Conservation (phyloP, 2,797 vertebrate species). For the Pempheris klunzingeri region DNA sequence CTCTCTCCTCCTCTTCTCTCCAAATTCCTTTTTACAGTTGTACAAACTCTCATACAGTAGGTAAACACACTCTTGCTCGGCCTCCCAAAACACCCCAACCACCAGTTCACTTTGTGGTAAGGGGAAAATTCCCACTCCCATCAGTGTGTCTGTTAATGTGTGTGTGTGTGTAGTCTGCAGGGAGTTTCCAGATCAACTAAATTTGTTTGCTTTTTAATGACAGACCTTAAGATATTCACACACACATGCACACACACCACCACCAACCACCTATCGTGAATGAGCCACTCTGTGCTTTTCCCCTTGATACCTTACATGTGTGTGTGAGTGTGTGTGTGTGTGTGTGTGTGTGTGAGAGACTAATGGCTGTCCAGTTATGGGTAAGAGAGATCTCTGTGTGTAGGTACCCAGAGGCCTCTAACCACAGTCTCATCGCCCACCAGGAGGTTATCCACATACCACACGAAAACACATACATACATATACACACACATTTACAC, state of each 20-base stretch:
- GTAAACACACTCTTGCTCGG: constrained; percentile 71
- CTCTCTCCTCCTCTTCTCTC: constrained; percentile 72
- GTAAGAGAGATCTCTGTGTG: constrained; percentile 70
- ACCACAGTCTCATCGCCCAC: constrained; percentile 69
- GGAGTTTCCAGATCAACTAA: constrained; percentile 84
- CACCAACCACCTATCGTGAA: constrained; percentile 79
- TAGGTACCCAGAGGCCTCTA: constrained; percentile 61
- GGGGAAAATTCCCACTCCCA: constrained; percentile 67
- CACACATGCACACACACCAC: constrained; percentile 58
- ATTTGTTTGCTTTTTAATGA: constrained; percentile 86
- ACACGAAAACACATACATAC: constrained; percentile 30
- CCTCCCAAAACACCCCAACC: constrained; percentile 72
- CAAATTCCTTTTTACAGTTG: constrained; percentile 77
- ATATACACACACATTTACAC: constrained; percentile 32
- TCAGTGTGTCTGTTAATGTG: constrained; percentile 58
- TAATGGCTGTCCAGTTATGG: constrained; percentile 75
- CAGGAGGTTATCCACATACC: constrained; percentile 69
- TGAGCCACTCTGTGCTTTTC: constrained; percentile 74
- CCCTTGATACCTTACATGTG: constrained; percentile 37
- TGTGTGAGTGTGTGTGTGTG: constrained; percentile 34
- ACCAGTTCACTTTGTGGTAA: constrained; percentile 74
- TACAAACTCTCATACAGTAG: constrained; percentile 74
- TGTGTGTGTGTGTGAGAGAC: constrained; percentile 35
- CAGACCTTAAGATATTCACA: constrained; percentile 85
- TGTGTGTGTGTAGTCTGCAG: constrained; percentile 64